Conservation (phyloP, 2,113 vertebrate genomes). For the Zapornia atra region DNA sequence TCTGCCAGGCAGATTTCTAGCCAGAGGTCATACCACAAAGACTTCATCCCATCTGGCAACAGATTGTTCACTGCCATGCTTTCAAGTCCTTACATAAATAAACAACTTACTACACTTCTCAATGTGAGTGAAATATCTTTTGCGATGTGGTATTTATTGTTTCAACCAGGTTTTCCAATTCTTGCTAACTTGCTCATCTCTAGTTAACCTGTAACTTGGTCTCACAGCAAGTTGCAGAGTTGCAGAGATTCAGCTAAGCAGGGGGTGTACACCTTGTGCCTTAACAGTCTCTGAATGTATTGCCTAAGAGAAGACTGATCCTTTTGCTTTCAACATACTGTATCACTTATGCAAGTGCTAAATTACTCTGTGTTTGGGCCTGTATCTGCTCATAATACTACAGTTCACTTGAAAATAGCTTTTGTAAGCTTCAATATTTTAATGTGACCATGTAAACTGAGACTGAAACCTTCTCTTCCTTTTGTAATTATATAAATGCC, state of each 20-base stretch:
- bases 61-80: neutral
- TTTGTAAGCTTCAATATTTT: neutral
- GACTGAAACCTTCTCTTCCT: neutral
- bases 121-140: neutral
- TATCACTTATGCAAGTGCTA: neutral
- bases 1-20: no score
- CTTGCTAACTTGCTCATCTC: neutral
- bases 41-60: neutral
- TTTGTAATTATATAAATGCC: neutral
- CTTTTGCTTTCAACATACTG: neutral
- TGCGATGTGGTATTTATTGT: neutral
- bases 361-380: neutral
- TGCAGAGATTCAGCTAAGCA: neutral
- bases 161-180: neutral
- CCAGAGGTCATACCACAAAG: neutral
- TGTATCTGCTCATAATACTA: neutral
- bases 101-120: neutral
- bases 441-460: neutral
- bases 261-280: neutral
- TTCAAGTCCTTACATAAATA: neutral
- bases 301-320: neutral
- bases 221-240: neutral
- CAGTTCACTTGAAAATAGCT: neutral
- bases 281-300: neutral
- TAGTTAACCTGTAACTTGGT: neutral